Evolutionary conservation across 1,140 invertebrate genomes (phyloP), one percentile per base, ranked within the genome.

Genomic region (Drosophila teissieri): DNA sequence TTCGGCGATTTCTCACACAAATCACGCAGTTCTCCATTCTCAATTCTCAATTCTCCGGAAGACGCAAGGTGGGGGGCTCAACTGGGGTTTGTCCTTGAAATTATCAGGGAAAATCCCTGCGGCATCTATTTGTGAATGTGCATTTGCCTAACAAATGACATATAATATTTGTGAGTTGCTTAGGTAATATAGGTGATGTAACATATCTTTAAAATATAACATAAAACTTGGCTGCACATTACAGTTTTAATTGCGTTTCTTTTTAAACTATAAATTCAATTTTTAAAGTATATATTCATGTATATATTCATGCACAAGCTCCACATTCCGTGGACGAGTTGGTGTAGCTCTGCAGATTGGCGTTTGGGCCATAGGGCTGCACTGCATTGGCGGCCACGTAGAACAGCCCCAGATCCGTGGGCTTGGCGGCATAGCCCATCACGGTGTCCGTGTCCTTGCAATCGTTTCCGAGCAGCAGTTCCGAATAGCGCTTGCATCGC

Each of bases 361-460:
- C 62, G 10, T 85, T 31, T 52, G 62, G 56, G 11, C 89, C 89
- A 27, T 57, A 91, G 36, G 83, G 83, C 5, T 69, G 68, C 0
- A 1, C 4, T 0, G 45, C 27, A 36, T 82, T 85, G 0, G 51
- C 77, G 2, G 69, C 80, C 45, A 85, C 63, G 52, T 75, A 91
- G 67, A 58, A 91, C 1, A 70, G 42, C 0, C 89, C 89, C 22
- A 61, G 48, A 8, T 15, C 15, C 0, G 51, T 44, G 44, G 53
- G 4, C 3, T 36, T 54, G 48, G 69, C 68, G 0, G 17, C 75
- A 17, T 55, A 84, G 8, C 88, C 89, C 89, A 91, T 91, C 8
- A 73, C 49, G 0, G 63, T 54, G 10, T 2, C 3, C 14, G 49
- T 10, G 24, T 52, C 39, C 6, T 4, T 14, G 5, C 73, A 52